Base-by-base conservation (phyloP, 2,797 vertebrate species). In the Mastacembelus armatus region DNA sequence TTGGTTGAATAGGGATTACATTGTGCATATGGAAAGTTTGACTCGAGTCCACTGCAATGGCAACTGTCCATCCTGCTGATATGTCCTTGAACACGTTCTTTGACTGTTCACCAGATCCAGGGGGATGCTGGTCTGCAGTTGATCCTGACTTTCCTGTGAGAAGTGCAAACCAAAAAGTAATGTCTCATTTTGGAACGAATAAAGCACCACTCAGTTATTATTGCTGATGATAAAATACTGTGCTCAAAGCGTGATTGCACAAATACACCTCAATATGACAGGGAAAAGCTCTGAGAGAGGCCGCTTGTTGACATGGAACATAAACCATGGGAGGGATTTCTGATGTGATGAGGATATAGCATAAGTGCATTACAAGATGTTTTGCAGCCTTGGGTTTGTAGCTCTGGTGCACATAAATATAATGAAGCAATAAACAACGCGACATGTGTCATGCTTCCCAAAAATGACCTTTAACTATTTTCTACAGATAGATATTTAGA, bases 231-330 rank as follows among this genome's bases (percentile, higher is more conserved):
- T 19, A 15, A 21, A 51, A n/a, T 21, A n/a, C 15, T 10, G 6
- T 29, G 19, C 3, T 51, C 19, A 26, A 5, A 40, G 26, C 66
- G 45, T 52, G n/a, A n/a, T 24, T 22, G 21, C 24, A 11, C 43
- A 16, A 7, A 26, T 58, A 60, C n/a, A n/a, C n/a, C n/a, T n/a
- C n/a, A n/a, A n/a, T n/a, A n/a, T n/a, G 44, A 32, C 18, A 43
- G 57, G n/a, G n/a, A 27, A 42, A 59, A 50, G 43, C 32, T 36
- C 8, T 10, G 59, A 60, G 15, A 43, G 10, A 21, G 63, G 59
- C 65, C 84, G 74, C 75, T 70, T 60, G 11, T 51, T 71, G 66
- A 61, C 38, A 16, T 66, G 62, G 76, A 74, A 84, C 64, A 47
- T 74, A 50, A 83, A 56, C 29, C 61, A 26, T 24, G 14, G 15